Evolutionary conservation across 2,113 vertebrate species (phyloP), one percentile per base, ranked within the genome.

Genomic region (Lophius piscatorius): DNA sequence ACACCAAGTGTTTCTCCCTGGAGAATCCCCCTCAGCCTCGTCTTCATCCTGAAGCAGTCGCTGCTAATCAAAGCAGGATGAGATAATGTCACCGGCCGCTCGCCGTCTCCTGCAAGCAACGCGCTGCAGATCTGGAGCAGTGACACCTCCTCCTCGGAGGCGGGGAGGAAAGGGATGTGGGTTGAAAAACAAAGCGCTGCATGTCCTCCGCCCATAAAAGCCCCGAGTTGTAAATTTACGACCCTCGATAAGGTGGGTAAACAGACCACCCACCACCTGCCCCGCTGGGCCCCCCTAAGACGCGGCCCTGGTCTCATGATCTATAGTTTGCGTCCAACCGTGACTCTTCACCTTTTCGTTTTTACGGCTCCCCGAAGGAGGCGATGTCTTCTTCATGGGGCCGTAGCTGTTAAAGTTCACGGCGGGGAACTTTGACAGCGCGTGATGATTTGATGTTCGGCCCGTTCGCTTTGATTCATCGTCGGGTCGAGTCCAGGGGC

Each of bases 41-140:
- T 57, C 57, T 57, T 63, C 57, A 78, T 78, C 71, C 79, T 76
- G 75, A 44, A 81, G 55, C 77, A 80, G 60, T 20, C 64, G 71
- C 40, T 1, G 50, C 61, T 71, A 74, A 74, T 59, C 58, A 84
- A 54, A 39, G 20, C 24, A 18, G 39, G 12, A 14, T 44, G 44
- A 9, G 36, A 63, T 70, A 55, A 40, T n/a, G n/a, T n/a, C n/a
- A n/a, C n/a, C n/a, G n/a, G n/a, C n/a, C n/a, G n/a, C n/a, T n/a
- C n/a, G n/a, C n/a, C n/a, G n/a, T n/a, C n/a, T n/a, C n/a, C n/a
- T n/a, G n/a, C n/a, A n/a, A n/a, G n/a, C n/a, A n/a, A n/a, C n/a
- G n/a, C n/a, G n/a, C n/a, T n/a, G n/a, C n/a, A n/a, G n/a, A n/a
- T n/a, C n/a, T n/a, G n/a, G 21, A 44, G 46, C 29, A 57, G 23